Conservation (phyloP, 2,888 invertebrate genomes). For the Liopterus haemorrhoidalis region DNA sequence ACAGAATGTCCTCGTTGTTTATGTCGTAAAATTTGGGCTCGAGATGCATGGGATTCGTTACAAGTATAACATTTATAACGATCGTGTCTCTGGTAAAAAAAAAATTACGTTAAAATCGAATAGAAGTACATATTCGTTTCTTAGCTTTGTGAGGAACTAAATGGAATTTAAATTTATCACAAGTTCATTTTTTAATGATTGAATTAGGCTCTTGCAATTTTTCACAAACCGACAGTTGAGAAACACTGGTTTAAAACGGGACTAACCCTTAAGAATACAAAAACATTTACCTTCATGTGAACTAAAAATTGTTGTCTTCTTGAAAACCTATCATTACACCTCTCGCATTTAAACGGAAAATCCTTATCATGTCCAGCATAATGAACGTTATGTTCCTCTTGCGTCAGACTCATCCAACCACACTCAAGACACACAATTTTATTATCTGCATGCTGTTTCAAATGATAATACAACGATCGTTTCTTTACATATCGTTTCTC, state of each 20-base stretch:
- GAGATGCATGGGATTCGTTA: constrained; percentile 39
- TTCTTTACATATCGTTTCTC: constrained; percentile 34
- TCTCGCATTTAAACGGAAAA: constrained; percentile 38
- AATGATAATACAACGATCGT: constrained; percentile 37
- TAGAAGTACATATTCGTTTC: too few relatives aligned
- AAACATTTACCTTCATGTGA: constrained; percentile 37
- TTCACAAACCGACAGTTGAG: too few relatives aligned
- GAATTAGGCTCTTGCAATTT: too few relatives aligned
- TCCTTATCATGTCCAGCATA: constrained; percentile 36
- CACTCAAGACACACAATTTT: constrained; percentile 41
- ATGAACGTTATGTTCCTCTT: constrained; percentile 36
- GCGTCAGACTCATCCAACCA: constrained; percentile 36
- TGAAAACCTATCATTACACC: constrained; percentile 40
- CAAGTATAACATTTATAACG: constrained; percentile 41
- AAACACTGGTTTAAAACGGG: too few relatives aligned
- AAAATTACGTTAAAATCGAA: too few relatives aligned
- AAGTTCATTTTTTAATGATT: too few relatives aligned
- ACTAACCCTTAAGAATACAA: too few relatives aligned
- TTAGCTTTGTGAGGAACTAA: too few relatives aligned
- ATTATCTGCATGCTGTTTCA: constrained; percentile 38
- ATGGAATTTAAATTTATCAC: too few relatives aligned
- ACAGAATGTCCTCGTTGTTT: constrained; percentile 32
- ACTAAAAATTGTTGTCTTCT: constrained; percentile 39
- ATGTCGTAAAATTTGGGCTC: constrained; percentile 33
- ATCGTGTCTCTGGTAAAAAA: constrained; percentile 37